Percentiles rank a stretch among this genome's conserved stretches.
These are phyloP conservation scores for Pantala flavescens DNA, from an alignment of 1,140 invertebrate genomes.

Conservation along the genomic window DNA sequence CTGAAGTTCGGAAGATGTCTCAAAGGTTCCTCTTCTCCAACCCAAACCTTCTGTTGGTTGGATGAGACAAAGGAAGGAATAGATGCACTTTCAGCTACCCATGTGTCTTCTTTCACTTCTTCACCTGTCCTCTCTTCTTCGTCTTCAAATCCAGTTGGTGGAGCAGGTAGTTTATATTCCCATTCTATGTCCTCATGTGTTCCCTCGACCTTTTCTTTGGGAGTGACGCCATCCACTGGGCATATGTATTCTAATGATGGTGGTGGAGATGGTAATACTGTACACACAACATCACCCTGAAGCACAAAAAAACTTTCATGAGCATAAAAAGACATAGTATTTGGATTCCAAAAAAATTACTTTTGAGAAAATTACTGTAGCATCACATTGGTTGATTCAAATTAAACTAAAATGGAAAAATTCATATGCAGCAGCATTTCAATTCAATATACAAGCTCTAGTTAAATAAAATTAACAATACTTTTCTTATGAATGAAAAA, in stretches of 20 bases:
- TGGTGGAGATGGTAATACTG: slow-evolving; percentile 11
- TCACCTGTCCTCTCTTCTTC: slow-evolving; percentile 23
- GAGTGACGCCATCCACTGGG: not conserved
- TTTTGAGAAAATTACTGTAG: no score
- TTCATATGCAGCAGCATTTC: no score
- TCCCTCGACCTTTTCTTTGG: not conserved
- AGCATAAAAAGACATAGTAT: no score
- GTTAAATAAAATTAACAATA: no score
- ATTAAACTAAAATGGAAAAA: no score
- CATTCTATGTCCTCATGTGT: slow-evolving; percentile 33
- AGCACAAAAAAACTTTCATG: no score
- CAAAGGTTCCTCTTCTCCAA: not conserved
- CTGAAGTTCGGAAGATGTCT: not conserved
- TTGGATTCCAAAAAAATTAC: no score
- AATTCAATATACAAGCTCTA: no score
- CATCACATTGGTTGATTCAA: no score
- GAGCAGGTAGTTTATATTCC: slow-evolving; percentile 52
- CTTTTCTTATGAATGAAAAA: no score
- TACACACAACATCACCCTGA: not conserved
- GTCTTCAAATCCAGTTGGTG: slow-evolving; percentile 48
- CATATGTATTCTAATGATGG: slow-evolving; percentile 7
- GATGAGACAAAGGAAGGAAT: not conserved
- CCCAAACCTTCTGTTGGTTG: not conserved
- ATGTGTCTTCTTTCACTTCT: not conserved
- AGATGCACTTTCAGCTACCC: not conserved